phyloP scores from a whole-genome alignment of 2,888 invertebrate species.

The Nasonovia ribisnigri region DNA sequence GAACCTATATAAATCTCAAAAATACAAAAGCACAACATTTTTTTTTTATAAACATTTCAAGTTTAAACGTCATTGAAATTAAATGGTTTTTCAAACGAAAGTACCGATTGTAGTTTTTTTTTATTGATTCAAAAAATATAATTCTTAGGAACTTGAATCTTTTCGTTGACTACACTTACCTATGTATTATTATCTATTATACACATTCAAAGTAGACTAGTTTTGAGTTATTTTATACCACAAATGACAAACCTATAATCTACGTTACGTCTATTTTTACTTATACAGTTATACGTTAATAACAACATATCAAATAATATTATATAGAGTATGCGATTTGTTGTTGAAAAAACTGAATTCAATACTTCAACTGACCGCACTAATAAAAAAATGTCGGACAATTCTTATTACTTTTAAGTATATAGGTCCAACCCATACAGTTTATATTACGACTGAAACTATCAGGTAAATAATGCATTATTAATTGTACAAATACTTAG shows the following conservation, averaged over 20 bases:
- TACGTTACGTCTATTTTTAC: not conserved
- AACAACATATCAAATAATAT: not conserved
- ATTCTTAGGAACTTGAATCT: not conserved
- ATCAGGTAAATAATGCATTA: not conserved
- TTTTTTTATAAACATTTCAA: not conserved
- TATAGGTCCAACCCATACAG: not conserved
- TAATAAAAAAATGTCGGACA: not conserved
- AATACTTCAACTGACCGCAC: not conserved
- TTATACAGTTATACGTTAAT: not conserved
- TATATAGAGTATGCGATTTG: not conserved
- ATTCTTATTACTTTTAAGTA: not conserved
- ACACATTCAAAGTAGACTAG: not conserved
- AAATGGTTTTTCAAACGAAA: not conserved
- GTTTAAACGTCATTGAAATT: not conserved
- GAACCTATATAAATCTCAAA: not conserved
- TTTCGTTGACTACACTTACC: not conserved
- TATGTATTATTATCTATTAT: not conserved
- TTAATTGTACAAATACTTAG: not conserved
- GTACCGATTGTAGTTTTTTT: no score
- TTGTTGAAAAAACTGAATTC: not conserved
- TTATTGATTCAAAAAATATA: not conserved
- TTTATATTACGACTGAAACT: not conserved
- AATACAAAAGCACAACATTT: not conserved
- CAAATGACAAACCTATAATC: not conserved
- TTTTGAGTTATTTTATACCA: not conserved